A percentile compares a stretch with the other conserved stretches of the same genome.
Evolutionary conservation across 2,888 invertebrate species (phyloP).

Genomic region (Drosophila sordidula): DNA sequence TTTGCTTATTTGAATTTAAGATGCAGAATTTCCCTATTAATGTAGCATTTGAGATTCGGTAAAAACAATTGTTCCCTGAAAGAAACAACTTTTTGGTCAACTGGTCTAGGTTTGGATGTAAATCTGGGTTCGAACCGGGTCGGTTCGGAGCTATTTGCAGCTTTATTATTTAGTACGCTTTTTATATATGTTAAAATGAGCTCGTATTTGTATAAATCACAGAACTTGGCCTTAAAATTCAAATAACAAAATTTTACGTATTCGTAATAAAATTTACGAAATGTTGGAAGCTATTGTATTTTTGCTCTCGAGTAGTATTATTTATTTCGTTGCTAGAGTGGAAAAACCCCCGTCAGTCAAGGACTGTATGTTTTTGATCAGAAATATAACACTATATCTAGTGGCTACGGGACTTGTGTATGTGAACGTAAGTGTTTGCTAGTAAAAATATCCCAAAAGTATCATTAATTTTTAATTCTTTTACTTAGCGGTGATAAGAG

Average conservation of each 20-base stretch:
- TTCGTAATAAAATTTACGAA: neutral
- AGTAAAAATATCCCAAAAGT: no score
- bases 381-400: slow-evolving; percentile 16
- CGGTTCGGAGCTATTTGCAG: no score
- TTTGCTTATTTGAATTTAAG: no score
- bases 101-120: no score
- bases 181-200: no score
- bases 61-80: no score
- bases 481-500: slow-evolving; percentile 4
- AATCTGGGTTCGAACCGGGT: no score
- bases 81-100: no score
- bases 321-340: slow-evolving; percentile 38
- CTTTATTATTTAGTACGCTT: no score
- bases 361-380: neutral
- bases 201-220: no score
- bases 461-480: neutral
- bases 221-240: neutral
- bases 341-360: slow-evolving; percentile 11
- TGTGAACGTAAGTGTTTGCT: slow-evolving; percentile 36
- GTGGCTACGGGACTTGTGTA: slow-evolving; percentile 25
- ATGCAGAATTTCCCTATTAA: no score
- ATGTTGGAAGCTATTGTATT: slow-evolving; percentile 47
- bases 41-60: no score
- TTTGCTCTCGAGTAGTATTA: slow-evolving; percentile 22
- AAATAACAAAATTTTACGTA: neutral